phyloP scores from a whole-genome alignment of 2,888 invertebrate species.

The Orchesellides sinensis region DNA sequence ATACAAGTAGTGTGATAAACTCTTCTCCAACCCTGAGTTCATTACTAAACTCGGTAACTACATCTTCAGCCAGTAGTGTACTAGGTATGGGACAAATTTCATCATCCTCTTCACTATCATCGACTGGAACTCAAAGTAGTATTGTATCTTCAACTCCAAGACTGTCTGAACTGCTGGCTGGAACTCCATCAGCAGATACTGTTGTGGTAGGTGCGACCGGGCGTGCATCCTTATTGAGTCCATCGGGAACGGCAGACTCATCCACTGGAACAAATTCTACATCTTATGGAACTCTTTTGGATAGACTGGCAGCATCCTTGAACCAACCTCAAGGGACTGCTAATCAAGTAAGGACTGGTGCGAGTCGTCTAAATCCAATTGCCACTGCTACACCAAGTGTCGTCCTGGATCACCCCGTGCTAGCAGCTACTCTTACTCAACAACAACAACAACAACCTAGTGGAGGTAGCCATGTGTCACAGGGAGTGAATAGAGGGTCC shows the following conservation, averaged over 20 bases:
- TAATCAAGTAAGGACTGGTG: slow-evolving; percentile 50
- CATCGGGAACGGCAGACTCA: slow-evolving; percentile 35
- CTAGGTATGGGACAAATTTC: slow-evolving; percentile 16
- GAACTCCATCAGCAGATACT: slow-evolving; percentile 81
- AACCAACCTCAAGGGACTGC: slow-evolving; percentile 50
- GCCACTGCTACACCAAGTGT: slow-evolving; percentile 72
- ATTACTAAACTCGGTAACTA: slow-evolving; percentile 39
- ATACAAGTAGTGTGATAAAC: slow-evolving; percentile 9
- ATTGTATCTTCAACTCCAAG: slow-evolving; percentile 79
- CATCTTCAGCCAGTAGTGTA: neutral
- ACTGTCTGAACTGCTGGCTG: slow-evolving; percentile 81
- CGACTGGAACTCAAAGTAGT: slow-evolving; percentile 41
- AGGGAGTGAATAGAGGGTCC: slow-evolving; percentile 31
- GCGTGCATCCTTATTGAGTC: slow-evolving; percentile 26
- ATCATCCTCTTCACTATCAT: slow-evolving; percentile 23
- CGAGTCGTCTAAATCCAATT: slow-evolving; percentile 70
- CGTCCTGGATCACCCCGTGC: slow-evolving; percentile 70
- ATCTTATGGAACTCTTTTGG: slow-evolving; percentile 71
- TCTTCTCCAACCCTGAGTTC: slow-evolving; percentile 49
- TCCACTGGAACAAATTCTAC: slow-evolving; percentile 32
- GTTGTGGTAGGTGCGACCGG: slow-evolving; percentile 79
- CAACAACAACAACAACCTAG: slow-evolving; percentile 36
- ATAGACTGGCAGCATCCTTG: slow-evolving; percentile 71
- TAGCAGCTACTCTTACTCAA: slow-evolving; percentile 71
- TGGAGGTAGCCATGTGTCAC: neutral